phyloP scores from a whole-genome alignment of 2,113 vertebrate species.

The Stictonetta naevosa region DNA sequence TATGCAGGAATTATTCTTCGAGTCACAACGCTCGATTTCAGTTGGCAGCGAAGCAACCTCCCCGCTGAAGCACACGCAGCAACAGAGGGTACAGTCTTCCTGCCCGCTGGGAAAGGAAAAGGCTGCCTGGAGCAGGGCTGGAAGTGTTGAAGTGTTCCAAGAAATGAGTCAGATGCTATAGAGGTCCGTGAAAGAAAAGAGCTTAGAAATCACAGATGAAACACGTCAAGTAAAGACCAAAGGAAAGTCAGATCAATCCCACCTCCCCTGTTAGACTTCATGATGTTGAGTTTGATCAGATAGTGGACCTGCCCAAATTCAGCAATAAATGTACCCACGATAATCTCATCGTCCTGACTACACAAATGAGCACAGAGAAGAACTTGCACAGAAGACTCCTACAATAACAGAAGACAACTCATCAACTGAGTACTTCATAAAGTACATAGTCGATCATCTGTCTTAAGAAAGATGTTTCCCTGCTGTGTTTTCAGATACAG shows the following conservation, averaged over 20 bases:
- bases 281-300: not conserved
- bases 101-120: constrained; percentile 30
- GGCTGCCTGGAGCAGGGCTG: not conserved
- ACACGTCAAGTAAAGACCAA: not conserved
- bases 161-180: constrained; percentile 56
- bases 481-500: not conserved
- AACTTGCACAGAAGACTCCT: not conserved
- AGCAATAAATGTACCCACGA: not conserved
- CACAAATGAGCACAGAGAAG: not conserved
- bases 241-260: not conserved
- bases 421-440: not conserved
- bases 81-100: constrained; percentile 39
- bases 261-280: not conserved
- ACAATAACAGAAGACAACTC: not conserved
- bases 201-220: constrained; percentile 42
- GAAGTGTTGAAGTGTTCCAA: not conserved
- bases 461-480: not conserved
- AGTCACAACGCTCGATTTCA: not conserved
- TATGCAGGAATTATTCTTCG: constrained; percentile 11
- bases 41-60: constrained; percentile 13
- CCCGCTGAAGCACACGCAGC: constrained; percentile 8
- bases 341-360: not conserved
- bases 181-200: constrained; percentile 37
- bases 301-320: not conserved
- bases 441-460: not conserved